Conservation (phyloP, 2,113 vertebrate genomes). For the Maccullochella peelii region DNA sequence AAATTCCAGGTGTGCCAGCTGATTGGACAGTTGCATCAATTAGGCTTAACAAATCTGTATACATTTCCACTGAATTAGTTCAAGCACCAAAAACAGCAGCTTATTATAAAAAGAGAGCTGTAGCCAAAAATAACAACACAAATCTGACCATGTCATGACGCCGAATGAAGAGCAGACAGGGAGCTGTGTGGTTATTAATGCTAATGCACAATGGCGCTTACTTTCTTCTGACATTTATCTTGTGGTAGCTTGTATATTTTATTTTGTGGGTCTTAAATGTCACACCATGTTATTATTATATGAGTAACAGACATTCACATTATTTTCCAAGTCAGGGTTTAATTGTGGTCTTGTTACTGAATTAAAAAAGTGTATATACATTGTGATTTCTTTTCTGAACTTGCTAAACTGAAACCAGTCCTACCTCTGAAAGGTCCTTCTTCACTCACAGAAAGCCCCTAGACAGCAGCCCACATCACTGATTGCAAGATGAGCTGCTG, state of each 20-base stretch:
- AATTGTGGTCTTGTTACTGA: background rate
- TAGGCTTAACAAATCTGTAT: background rate
- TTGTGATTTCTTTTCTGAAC: background rate
- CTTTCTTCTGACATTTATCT: constrained; percentile 24
- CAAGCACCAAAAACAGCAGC: background rate
- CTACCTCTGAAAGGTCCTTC: background rate
- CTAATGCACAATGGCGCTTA: background rate
- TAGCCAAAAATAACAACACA: background rate
- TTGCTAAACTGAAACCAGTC: background rate
- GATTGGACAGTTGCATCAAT: too few relatives aligned
- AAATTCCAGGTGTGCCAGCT: too few relatives aligned
- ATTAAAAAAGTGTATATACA: background rate
- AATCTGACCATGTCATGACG: background rate
- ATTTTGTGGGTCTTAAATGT: constrained; percentile 20
- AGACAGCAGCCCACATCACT: background rate
- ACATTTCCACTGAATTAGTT: constrained; percentile 2
- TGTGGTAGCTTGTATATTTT: background rate
- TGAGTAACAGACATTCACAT: background rate
- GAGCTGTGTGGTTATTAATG: background rate
- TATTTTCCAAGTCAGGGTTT: background rate
- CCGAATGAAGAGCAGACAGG: background rate
- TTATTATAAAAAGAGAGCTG: constrained; percentile 5
- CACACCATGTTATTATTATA: background rate
- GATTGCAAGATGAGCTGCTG: constrained; percentile 18
- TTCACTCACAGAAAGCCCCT: background rate